Percentiles rank a stretch among this genome's conserved stretches.
Evolutionary conservation across 37 sponge, comb jelly and placozoan species (phyloP).

Genomic region (Aplysina aerophoba): DNA sequence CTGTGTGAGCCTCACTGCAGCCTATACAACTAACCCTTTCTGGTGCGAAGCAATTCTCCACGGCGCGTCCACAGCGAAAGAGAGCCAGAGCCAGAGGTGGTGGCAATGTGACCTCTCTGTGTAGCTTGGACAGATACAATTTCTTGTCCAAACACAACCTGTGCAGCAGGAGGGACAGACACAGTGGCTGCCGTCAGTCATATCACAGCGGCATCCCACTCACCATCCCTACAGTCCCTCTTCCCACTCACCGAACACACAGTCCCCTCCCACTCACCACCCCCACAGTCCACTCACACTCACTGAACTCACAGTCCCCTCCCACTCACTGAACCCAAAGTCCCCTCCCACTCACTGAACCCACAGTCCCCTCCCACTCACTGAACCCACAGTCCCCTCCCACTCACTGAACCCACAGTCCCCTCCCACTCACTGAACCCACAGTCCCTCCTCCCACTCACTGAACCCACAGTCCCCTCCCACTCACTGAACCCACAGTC

Average conservation of each 20-base stretch:
- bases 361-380: neutral
- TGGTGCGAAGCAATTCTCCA: constrained; percentile 43
- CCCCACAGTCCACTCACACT: too few species aligned
- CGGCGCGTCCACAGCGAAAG: constrained; percentile 60
- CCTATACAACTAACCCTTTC: constrained; percentile 42
- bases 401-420: too few species aligned
- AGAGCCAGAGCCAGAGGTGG: constrained; percentile 53
- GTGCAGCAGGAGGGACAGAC: neutral
- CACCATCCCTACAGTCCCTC: neutral
- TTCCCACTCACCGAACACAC: neutral
- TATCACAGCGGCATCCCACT: too few species aligned
- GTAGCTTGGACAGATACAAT: constrained; percentile 52
- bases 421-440: neutral
- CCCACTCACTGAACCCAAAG: neutral
- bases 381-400: neutral
- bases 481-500: neutral
- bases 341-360: neutral
- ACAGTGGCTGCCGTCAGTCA: neutral
- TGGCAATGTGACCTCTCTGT: constrained; percentile 59
- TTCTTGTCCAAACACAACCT: constrained; percentile 54
- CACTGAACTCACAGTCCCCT: too few species aligned
- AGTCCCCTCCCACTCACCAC: neutral
- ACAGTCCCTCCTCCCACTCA: neutral
- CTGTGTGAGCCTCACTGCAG: neutral
- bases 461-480: neutral